phyloP scores from a whole-genome alignment of 2,888 invertebrate genomes.

The Limnephilus marmoratus region DNA sequence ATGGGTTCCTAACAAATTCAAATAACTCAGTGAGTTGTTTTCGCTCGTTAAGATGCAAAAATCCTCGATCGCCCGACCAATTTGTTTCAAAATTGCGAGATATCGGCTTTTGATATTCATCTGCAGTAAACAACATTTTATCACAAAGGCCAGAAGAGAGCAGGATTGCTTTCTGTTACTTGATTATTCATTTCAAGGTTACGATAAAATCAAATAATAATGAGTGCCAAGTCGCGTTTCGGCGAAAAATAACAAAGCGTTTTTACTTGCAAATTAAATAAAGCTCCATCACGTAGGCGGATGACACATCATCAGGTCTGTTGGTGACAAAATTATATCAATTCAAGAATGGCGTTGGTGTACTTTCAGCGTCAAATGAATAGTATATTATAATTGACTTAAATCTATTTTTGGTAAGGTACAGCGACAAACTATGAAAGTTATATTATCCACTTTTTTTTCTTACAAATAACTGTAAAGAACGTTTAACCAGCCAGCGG shows the following conservation, averaged over 20 bases:
- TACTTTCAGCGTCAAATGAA: neutral
- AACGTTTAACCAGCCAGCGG: too few species aligned
- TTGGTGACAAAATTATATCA: neutral
- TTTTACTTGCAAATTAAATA: neutral
- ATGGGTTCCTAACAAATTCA: too few species aligned
- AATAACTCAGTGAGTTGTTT: too few species aligned
- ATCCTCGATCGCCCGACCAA: neutral
- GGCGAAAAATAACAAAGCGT: neutral
- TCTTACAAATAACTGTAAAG: too few species aligned
- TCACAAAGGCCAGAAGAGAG: neutral
- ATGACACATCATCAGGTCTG: neutral
- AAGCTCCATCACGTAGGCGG: neutral
- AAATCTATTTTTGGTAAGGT: too few species aligned
- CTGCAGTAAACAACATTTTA: neutral
- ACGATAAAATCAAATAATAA: slow-evolving; percentile 2
- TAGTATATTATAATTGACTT: too few species aligned
- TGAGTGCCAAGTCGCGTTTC: neutral
- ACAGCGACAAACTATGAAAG: too few species aligned
- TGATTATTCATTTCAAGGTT: neutral
- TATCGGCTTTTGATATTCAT: neutral
- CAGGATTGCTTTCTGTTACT: neutral
- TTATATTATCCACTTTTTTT: too few species aligned
- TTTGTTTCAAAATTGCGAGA: neutral
- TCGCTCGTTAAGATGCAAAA: neutral
- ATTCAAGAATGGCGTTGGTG: neutral